These are phyloP conservation scores for Hybognathus amarus DNA, from an alignment of 2,797 vertebrate genomes.

Conservation along the genomic window DNA sequence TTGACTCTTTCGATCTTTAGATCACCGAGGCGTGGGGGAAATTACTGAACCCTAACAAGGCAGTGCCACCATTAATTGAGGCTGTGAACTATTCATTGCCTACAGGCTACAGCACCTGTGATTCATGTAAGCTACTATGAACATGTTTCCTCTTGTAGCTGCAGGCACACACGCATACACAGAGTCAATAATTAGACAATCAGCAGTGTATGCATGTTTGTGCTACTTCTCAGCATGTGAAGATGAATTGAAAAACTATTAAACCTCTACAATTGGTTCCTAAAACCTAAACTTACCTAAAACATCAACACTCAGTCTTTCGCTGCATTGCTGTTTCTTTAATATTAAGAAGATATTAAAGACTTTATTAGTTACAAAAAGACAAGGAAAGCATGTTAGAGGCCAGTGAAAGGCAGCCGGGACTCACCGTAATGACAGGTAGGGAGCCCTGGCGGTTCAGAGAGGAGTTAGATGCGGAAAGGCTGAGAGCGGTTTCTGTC, in stretches of 20 bases:
- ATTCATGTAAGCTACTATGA: constrained; percentile 25
- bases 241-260: constrained; percentile 5
- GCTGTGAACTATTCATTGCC: constrained; percentile 26
- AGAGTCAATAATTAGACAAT: constrained; percentile 39
- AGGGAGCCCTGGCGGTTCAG: constrained; percentile 86
- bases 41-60: neutral
- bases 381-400: neutral
- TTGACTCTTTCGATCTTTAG: constrained; percentile 29
- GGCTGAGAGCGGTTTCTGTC: constrained; percentile 79
- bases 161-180: constrained; percentile 18
- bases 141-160: constrained; percentile 10
- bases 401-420: constrained; percentile 5
- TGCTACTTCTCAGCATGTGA: constrained; percentile 3
- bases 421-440: constrained; percentile 87
- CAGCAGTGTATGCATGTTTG: neutral
- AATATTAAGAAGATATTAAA: constrained; percentile 5
- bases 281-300: neutral
- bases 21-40: neutral
- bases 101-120: constrained; percentile 14
- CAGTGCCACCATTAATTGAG: constrained; percentile 2
- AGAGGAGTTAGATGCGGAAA: constrained; percentile 90
- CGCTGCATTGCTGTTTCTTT: neutral
- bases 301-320: neutral
- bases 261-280: neutral
- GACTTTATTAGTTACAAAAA: constrained; percentile 4